Evolutionary conservation across 1,140 invertebrate species (phyloP), one percentile per base, ranked within the genome.

Genomic region (Centruroides sculpturatus): DNA sequence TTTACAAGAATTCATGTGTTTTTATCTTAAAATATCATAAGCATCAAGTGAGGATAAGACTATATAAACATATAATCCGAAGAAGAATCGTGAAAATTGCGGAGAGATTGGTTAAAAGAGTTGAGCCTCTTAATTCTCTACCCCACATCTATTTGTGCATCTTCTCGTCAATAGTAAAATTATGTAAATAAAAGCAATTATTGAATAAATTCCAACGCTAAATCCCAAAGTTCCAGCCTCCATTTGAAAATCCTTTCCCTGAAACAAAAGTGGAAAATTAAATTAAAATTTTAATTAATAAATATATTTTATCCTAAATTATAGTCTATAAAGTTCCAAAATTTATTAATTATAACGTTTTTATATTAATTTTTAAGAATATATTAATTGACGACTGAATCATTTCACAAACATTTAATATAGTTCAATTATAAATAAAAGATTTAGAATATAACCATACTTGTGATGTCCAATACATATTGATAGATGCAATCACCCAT

Each of bases 401-500:
- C 23, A 23, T 23, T 23, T 23, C 23, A 23, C 23, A 2, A 23
- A 23, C 2, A 23, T 23, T 23, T 23, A 23, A 23, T 23, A 23
- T 23, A 23, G 23, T 23, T 23, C 23, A 23, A 23, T 23, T 0
- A 23, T 23, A 23, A 23, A 23, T 23, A 23, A 23, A 23, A 23
- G 23, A 23, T 23, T 23, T 23, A 23, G 49, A 52, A 9, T n/a
- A n/a, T n/a, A 47, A 55, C 48, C 59, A 72, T 71, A 80, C 80
- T 68, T 78, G 71, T n/a, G 70, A 60, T 5, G 68, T 66, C 74
- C 81, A 80, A 65, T 80, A 82, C 50, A n/a, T n/a, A n/a, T n/a
- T n/a, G n/a, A 79, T 71, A 56, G 81, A 70, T 23, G 82, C 81
- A 46, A 83, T 75, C 12, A 80, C 55, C 82, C 82, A 84, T 3